phyloP scores from a whole-genome alignment of 1,140 invertebrate genomes.

The Branchinecta lynchi region DNA sequence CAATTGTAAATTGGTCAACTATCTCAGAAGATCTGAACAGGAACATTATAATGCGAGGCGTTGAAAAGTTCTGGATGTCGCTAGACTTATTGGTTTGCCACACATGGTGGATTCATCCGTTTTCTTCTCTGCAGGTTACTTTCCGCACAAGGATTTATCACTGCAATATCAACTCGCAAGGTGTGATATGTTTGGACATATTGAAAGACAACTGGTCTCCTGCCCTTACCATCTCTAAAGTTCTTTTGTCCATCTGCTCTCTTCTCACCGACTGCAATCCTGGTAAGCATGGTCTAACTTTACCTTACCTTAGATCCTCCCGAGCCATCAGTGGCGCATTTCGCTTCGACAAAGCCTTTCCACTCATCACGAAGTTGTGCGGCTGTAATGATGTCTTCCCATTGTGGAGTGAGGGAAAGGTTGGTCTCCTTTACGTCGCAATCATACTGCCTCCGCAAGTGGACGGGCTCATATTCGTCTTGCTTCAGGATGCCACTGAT shows the following conservation, averaged over 20 bases:
- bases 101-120: background rate
- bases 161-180: slow-evolving; percentile 94
- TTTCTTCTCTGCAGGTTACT: slow-evolving; percentile 51
- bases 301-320: slow-evolving; percentile 11
- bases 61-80: background rate
- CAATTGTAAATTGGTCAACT: no score
- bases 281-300: slow-evolving; percentile 41
- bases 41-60: no score
- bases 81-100: background rate
- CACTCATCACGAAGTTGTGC: no score
- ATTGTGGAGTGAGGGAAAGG: no score
- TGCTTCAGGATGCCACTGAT: no score
- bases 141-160: slow-evolving; percentile 92
- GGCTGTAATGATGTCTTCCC: slow-evolving; percentile 10
- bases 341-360: slow-evolving; percentile 12
- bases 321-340: background rate
- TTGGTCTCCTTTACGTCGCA: no score
- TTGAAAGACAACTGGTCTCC: slow-evolving; percentile 93
- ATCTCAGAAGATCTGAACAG: no score
- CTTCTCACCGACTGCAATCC: slow-evolving; percentile 91
- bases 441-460: no score
- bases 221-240: slow-evolving; percentile 85
- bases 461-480: no score
- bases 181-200: slow-evolving; percentile 88
- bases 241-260: slow-evolving; percentile 84